A percentile compares a stretch with the other conserved stretches of the same genome.
Evolutionary conservation across 2,797 vertebrate genomes (phyloP).

Genomic region (Sylvilagus floridanus): DNA sequence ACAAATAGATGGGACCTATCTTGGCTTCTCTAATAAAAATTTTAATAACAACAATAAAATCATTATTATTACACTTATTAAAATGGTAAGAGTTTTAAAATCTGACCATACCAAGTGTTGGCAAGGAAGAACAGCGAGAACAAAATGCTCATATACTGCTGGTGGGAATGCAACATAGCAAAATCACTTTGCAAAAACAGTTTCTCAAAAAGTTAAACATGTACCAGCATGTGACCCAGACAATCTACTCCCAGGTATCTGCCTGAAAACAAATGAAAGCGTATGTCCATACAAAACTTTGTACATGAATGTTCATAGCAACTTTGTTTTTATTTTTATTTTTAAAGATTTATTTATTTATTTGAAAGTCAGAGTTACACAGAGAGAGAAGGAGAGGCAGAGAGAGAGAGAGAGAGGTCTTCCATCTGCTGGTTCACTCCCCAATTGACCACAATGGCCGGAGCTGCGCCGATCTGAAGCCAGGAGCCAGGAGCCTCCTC

Average conservation of each 20-base stretch:
- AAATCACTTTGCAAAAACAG: neutral
- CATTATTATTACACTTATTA: neutral
- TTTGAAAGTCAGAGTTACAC: too few relatives aligned
- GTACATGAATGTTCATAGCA: neutral
- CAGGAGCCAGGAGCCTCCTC: too few relatives aligned
- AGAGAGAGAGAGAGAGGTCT: too few relatives aligned
- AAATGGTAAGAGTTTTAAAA: neutral
- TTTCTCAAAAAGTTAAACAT: conserved; percentile 26
- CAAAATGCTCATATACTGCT: neutral
- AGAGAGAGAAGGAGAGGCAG: too few relatives aligned
- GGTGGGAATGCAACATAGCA: neutral
- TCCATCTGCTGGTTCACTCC: too few relatives aligned
- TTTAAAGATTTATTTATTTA: too few relatives aligned
- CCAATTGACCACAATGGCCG: too few relatives aligned
- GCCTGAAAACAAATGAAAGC: neutral
- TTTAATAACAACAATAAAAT: too few relatives aligned
- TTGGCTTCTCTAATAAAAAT: too few relatives aligned
- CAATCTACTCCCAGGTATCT: neutral
- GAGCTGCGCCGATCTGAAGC: too few relatives aligned
- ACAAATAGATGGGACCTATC: too few relatives aligned
- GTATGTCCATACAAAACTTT: neutral
- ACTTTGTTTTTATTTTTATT: neutral
- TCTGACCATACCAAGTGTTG: neutral
- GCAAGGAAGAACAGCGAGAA: neutral
- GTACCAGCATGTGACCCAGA: neutral